These are phyloP conservation scores for Trichoplusia ni DNA, from an alignment of 1,140 invertebrate species.

Conservation along the genomic window DNA sequence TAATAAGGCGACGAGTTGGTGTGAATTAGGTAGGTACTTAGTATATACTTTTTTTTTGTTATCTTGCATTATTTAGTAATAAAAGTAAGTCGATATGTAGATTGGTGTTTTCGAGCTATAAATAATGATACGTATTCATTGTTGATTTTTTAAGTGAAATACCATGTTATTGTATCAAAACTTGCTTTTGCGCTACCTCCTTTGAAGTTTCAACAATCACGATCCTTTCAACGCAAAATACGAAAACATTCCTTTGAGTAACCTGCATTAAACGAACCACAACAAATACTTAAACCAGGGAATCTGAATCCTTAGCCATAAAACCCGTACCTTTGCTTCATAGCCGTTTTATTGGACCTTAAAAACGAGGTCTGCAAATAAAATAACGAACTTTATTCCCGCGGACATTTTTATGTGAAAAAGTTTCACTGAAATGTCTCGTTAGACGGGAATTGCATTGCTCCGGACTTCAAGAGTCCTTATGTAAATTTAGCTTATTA, in stretches of 20 bases:
- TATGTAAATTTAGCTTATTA: too few relatives aligned
- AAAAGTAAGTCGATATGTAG: too few relatives aligned
- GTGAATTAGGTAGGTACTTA: too few relatives aligned
- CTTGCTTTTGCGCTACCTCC: not conserved
- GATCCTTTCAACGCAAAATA: not conserved
- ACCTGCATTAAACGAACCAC: too few relatives aligned
- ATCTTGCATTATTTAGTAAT: too few relatives aligned
- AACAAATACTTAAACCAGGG: not conserved
- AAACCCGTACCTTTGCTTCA: not conserved
- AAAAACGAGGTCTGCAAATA: not conserved
- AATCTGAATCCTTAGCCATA: not conserved
- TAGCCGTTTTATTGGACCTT: not conserved
- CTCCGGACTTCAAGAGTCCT: not conserved
- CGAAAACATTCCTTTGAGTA: too few relatives aligned
- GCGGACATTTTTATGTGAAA: slow-evolving; percentile 10
- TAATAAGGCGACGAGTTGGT: too few relatives aligned
- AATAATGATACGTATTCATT: too few relatives aligned
- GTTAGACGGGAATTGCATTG: not conserved
- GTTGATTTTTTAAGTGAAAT: too few relatives aligned
- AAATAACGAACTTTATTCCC: not conserved
- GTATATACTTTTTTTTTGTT: too few relatives aligned
- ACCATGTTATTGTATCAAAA: too few relatives aligned
- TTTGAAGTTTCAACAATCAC: not conserved
- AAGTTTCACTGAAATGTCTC: not conserved
- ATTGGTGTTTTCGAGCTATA: too few relatives aligned